phyloP scores from a whole-genome alignment of 2,888 invertebrate species.

The Microctonus hyperodae region DNA sequence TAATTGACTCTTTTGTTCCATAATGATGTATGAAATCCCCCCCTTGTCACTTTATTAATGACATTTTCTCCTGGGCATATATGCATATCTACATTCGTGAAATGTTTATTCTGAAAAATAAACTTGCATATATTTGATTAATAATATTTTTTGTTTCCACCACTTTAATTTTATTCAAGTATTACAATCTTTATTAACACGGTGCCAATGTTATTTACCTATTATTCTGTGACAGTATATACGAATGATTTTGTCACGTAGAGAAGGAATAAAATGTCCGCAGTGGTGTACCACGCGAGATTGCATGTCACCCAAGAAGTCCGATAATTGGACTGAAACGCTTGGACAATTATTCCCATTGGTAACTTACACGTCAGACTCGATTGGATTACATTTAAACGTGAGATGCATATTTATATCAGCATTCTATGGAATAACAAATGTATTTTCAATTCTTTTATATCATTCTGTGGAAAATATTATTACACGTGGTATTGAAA shows the following conservation, averaged over 20 bases:
- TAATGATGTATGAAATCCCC: not conserved
- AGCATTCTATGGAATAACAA: slow-evolving; percentile 7
- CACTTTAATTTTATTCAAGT: not conserved
- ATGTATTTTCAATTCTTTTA: slow-evolving; percentile 7
- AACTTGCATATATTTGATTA: not conserved
- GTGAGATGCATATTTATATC: slow-evolving; percentile 29
- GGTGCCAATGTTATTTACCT: not conserved
- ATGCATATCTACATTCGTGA: not conserved
- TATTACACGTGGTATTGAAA: slow-evolving; percentile 32
- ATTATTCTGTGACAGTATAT: not conserved
- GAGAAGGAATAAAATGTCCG: not conserved
- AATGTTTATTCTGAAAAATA: not conserved
- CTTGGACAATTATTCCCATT: slow-evolving; percentile 44
- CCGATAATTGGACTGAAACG: slow-evolving; percentile 37
- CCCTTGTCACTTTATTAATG: not conserved
- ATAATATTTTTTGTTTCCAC: not conserved
- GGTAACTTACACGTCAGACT: slow-evolving; percentile 42
- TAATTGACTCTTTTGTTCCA: slow-evolving; percentile 7
- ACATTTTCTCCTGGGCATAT: not conserved
- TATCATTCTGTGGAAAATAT: not conserved
- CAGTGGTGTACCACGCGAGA: slow-evolving; percentile 12
- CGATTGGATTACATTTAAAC: slow-evolving; percentile 41
- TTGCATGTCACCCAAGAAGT: slow-evolving; percentile 34
- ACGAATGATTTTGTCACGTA: slow-evolving; percentile 4
- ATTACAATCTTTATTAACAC: not conserved